phyloP scores from a whole-genome alignment of 2,888 invertebrate genomes.

The Orchestes rusci region DNA sequence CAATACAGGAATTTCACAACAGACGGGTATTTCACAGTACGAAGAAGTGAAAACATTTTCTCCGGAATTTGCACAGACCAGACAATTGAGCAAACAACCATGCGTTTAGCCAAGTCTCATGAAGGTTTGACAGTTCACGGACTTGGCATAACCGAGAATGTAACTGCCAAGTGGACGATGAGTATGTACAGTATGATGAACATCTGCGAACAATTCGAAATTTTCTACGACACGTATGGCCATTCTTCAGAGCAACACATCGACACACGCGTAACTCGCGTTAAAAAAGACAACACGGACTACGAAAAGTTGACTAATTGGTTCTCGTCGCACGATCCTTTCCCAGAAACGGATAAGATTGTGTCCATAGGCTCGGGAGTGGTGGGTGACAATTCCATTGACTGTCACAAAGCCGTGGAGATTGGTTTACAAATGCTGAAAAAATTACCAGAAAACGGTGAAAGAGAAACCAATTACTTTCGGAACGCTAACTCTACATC shows the following conservation, averaged over 20 bases:
- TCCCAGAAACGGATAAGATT: neutral
- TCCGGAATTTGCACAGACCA: neutral
- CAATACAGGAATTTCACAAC: too few species aligned
- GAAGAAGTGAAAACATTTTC: neutral
- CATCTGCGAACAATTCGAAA: neutral
- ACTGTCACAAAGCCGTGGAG: neutral
- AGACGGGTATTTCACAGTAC: neutral
- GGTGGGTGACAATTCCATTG: neutral
- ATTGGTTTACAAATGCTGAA: neutral
- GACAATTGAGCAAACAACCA: neutral
- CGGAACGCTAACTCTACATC: neutral
- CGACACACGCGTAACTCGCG: neutral
- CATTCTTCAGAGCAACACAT: neutral
- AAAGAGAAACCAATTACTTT: neutral
- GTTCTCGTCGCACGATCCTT: neutral
- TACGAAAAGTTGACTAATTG: neutral
- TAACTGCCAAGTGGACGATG: neutral
- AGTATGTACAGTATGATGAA: neutral
- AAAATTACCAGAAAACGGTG: neutral
- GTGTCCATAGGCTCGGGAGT: constrained; percentile 1
- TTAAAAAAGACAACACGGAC: neutral
- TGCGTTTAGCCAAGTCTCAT: neutral
- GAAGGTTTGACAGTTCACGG: neutral
- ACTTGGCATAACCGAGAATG: neutral
- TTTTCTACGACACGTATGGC: neutral